phyloP scores from a whole-genome alignment of 2,888 invertebrate genomes.

The Drosophila antonietae region DNA sequence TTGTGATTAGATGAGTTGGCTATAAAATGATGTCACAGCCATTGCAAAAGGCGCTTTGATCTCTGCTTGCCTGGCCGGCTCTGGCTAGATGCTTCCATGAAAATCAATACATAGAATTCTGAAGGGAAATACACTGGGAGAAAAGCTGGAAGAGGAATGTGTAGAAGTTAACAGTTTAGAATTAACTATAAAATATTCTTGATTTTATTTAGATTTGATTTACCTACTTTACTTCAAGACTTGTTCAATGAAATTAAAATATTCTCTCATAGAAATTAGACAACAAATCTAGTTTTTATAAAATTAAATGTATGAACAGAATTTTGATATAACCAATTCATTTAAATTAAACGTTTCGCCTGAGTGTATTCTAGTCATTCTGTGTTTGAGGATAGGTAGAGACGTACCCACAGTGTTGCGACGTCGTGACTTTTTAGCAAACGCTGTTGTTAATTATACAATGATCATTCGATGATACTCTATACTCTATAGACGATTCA shows the following conservation, averaged over 20 bases:
- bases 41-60: conserved; percentile 25
- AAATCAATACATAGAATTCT: neutral
- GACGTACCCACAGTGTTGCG: neutral
- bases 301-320: neutral
- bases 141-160: neutral
- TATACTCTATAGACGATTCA: neutral
- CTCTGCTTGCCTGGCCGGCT: conserved; percentile 2
- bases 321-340: neutral
- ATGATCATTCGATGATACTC: conserved; percentile 16
- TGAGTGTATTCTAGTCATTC: conserved; percentile 19
- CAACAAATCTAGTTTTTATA: neutral
- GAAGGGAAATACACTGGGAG: neutral
- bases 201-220: no score
- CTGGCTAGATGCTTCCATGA: neutral
- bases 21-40: conserved; percentile 34
- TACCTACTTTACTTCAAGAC: no score
- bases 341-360: neutral
- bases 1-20: neutral
- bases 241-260: neutral
- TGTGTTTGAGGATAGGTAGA: neutral
- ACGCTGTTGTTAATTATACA: conserved; percentile 26
- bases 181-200: neutral
- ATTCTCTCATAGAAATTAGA: neutral
- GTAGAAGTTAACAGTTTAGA: neutral
- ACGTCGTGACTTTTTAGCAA: conserved; percentile 43